These are phyloP conservation scores for Aplodontia rufa DNA, from an alignment of 2,113 vertebrate species.

Conservation along the genomic window DNA sequence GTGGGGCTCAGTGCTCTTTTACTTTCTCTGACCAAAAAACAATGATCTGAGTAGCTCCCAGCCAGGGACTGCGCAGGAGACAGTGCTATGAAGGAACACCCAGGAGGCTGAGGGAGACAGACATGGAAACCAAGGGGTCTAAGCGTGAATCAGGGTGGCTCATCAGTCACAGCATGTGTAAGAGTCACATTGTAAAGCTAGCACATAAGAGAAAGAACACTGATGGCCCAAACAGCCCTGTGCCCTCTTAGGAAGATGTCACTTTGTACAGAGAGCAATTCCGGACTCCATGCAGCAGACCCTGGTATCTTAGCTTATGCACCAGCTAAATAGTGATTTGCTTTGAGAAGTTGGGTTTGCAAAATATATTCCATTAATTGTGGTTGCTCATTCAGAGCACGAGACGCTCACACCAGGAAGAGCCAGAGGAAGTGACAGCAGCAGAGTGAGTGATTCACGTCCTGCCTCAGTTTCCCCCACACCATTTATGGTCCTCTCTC, in stretches of 20 bases:
- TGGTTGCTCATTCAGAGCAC: not conserved
- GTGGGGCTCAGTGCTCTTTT: too few species aligned
- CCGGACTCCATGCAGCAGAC: not conserved
- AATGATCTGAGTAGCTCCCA: not conserved
- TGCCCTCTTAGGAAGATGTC: not conserved
- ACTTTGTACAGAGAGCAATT: rapidly evolving
- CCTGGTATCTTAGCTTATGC: not conserved
- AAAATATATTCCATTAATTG: not conserved
- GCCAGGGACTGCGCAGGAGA: not conserved
- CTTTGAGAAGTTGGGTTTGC: not conserved
- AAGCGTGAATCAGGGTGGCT: not conserved
- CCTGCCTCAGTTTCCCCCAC: not conserved
- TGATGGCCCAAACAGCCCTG: not conserved
- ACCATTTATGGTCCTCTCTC: not conserved
- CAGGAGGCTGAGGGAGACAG: not conserved
- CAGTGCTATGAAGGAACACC: not conserved
- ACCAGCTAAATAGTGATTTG: not conserved
- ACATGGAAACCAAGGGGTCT: not conserved
- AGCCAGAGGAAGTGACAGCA: not conserved
- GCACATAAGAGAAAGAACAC: not conserved
- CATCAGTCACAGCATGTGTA: not conserved
- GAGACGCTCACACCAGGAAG: too few species aligned
- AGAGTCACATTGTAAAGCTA: not conserved
- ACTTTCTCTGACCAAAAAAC: not conserved
- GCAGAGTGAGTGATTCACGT: too few species aligned